phyloP scores from a whole-genome alignment of 2,797 vertebrate species.

The Poecilia velifera region DNA sequence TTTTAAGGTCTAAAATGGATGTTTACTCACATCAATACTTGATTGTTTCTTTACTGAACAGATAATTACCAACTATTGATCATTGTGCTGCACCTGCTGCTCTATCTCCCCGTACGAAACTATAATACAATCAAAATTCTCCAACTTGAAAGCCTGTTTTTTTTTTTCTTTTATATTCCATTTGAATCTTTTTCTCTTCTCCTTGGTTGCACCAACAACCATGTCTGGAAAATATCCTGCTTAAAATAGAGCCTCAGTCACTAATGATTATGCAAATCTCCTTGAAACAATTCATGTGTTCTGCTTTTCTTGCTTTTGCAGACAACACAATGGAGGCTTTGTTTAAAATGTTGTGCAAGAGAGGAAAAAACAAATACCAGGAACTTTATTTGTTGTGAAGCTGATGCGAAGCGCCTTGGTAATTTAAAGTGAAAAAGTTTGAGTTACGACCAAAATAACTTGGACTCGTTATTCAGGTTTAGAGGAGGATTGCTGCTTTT shows the following conservation, averaged over 20 bases:
- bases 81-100: constrained; percentile 67
- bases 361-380: constrained; percentile 56
- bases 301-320: constrained; percentile 49
- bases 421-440: constrained; percentile 44
- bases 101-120: constrained; percentile 79
- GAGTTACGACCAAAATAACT: constrained; percentile 29
- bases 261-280: constrained; percentile 67
- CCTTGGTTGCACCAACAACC: constrained; percentile 53
- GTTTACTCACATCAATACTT: background rate
- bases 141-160: constrained; percentile 79
- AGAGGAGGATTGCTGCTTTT: constrained; percentile 26
- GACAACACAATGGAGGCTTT: constrained; percentile 61
- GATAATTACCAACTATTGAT: constrained; percentile 1
- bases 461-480: constrained; percentile 23
- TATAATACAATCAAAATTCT: constrained; percentile 81
- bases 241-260: constrained; percentile 69
- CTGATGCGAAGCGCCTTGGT: constrained; percentile 34
- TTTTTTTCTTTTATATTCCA: constrained; percentile 71
- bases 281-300: constrained; percentile 67
- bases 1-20: background rate
- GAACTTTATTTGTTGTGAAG: constrained; percentile 41
- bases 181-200: constrained; percentile 62
- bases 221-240: constrained; percentile 66
- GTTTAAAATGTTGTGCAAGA: constrained; percentile 56
- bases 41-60: background rate